Evolutionary conservation across 2,113 vertebrate genomes (phyloP), one percentile per base, ranked within the genome.

Genomic region (Aptenodytes forsteri): DNA sequence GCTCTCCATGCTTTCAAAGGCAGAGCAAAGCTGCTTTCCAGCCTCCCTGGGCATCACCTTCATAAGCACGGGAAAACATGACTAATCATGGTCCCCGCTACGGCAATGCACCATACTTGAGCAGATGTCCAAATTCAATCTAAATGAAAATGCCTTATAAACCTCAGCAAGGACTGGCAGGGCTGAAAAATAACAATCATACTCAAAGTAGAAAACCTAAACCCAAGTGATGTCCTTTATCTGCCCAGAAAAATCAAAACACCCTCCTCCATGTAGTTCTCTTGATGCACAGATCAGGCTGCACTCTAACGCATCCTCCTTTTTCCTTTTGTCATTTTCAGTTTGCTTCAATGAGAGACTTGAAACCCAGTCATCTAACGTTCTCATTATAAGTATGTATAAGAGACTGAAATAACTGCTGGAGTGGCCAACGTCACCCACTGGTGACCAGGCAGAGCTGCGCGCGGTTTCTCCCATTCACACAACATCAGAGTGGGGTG

Each of bases 11-110:
- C 36, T 50, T 44, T 38, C 58, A 61, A 44, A 76, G 0, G 1
- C 27, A 36, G 23, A 42, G 22, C 52, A 86, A 75, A 85, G 25
- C 32, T 1, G 0, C 34, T 52, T 61, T 47, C 16, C 71, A 59
- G n/a, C 16, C 23, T 46, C 34, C 40, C 22, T n/a, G 38, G 56
- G 11, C 19, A 52, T 13, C 29, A 32, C 21, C 49, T 44, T 22
- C 6, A 3, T 0, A 3, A 78, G 50, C 75, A 50, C 4, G 1
- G n/a, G 21, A 65, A 27, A 50, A 38, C 7, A 1, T 9, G 44
- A 49, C 27, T 44, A 8, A 29, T 26, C 11, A 4, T 6, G 11
- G 20, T 61, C 65, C 32, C 21, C 1, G 1, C 29, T 29, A 32
- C 1, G 2, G 61, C 27, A n/a, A 46, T 6, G 44, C 7, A 11